Percentiles rank a stretch among this genome's conserved stretches.
Evolutionary conservation across 2,113 vertebrate species (phyloP).

Genomic region (Caracal caracal): DNA sequence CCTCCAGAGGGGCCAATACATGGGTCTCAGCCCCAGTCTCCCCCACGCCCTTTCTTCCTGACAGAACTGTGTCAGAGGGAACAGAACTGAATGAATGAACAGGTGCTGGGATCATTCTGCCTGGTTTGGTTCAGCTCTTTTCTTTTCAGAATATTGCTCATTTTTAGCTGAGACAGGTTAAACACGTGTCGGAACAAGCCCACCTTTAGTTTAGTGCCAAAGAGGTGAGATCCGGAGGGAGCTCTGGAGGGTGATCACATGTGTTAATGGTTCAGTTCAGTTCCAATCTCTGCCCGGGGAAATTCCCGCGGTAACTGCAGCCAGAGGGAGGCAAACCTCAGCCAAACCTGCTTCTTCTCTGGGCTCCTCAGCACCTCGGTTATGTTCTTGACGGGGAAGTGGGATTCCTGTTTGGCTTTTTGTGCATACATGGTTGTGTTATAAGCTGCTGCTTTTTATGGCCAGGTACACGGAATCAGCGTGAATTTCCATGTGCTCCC

Average conservation of each 20-base stretch:
- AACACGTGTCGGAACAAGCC: background rate
- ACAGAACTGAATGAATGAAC: background rate
- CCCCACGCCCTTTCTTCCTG: accelerated
- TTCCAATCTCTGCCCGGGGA: background rate
- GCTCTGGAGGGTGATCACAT: accelerated
- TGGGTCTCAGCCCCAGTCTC: background rate
- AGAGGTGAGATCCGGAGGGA: background rate
- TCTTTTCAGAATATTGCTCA: background rate
- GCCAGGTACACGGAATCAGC: accelerated
- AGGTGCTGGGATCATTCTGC: accelerated
- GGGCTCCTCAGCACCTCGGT: accelerated
- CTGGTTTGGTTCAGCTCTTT: accelerated
- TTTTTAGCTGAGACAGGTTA: background rate
- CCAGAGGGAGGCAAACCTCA: background rate
- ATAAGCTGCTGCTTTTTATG: background rate
- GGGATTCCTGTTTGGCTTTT: background rate
- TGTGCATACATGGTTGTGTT: accelerated
- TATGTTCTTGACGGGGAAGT: background rate
- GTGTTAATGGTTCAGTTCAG: background rate
- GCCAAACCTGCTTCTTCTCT: accelerated
- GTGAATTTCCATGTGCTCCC: background rate
- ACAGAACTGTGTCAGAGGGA: accelerated
- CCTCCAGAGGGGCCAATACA: background rate
- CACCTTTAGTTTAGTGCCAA: background rate
- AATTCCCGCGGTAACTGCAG: background rate